Base-by-base conservation (phyloP, 2,113 vertebrate species). In the Zootoca vivipara region DNA sequence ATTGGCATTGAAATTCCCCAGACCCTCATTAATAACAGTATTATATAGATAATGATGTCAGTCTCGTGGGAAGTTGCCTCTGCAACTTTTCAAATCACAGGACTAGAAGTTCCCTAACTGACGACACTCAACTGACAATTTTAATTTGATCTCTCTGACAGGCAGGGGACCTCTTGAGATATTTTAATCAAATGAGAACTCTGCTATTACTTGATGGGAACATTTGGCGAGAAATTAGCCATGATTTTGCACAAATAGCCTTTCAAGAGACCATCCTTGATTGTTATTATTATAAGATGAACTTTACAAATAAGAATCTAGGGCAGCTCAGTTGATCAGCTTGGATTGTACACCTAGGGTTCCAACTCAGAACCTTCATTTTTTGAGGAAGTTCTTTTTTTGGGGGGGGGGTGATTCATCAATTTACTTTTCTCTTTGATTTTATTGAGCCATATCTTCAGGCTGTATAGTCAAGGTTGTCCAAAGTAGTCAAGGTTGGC, bases 81-180 rank as follows among this genome's bases (percentile, higher is more conserved):
- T 28, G 56, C 24, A 46, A 70, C 85, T 83, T 87, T 86, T 86
- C 73, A 82, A 90, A 86, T 78, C 72, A 86, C 64, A 78, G 72
- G 80, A 62, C 24, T 40, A 24, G 5, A 82, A 72, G 62, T 62
- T 83, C 85, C 86, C 42, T 62, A 82, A 86, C 46, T 65, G 88
- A 65, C 42, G 86, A 87, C 56, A 81, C 52, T 85, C 83, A 85
- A 85, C 77, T 90, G 72, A 42, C 46, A 90, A 69, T 56, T 77
- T 86, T 90, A 90, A 90, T 77, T 86, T 83, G 84, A 82, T 82
- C 40, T 78, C 58, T 75, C 84, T 75, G 72, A 90, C 62, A 78
- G 78, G 69, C 78, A 40, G 70, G 78, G 73, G 64, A 82, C 46
- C 89, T 90, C 79, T 86, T 78, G 79, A 86, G 79, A 86, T 58